These are phyloP conservation scores for Scatophagus argus DNA, from an alignment of 2,113 vertebrate genomes.

Conservation along the genomic window DNA sequence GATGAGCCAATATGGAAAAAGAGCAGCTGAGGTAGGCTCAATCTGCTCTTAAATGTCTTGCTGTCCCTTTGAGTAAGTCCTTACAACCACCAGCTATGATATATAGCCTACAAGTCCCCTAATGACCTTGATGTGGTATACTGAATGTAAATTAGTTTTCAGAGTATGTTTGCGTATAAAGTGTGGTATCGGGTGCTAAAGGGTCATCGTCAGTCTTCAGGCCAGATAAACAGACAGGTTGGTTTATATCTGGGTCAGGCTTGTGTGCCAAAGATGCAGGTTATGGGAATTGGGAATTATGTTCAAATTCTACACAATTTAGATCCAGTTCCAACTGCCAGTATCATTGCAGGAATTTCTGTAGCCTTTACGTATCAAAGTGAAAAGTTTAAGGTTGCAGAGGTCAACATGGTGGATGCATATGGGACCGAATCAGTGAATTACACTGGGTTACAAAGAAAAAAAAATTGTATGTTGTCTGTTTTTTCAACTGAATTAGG, in stretches of 20 bases:
- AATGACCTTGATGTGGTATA: conserved; percentile 68
- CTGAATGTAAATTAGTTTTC: conserved; percentile 78
- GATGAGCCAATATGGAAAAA: conserved; percentile 23
- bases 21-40: conserved; percentile 22
- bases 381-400: no score
- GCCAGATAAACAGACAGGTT: conserved; percentile 56
- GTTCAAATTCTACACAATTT: neutral
- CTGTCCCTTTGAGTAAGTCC: conserved; percentile 59
- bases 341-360: no score
- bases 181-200: conserved; percentile 39
- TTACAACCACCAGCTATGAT: conserved; percentile 69
- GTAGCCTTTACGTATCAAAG: no score
- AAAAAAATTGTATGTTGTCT: no score
- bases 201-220: conserved; percentile 46
- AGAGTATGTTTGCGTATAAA: conserved; percentile 61
- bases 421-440: no score
- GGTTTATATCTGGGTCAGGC: conserved; percentile 33
- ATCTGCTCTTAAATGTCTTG: conserved; percentile 48
- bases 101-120: conserved; percentile 74
- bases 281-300: neutral
- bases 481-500: no score
- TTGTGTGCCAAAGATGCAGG: neutral
- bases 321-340: no score
- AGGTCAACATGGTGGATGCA: no score
- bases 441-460: no score